Conservation (phyloP, 2,113 vertebrate genomes). For the Psilopogon haemacephalus region DNA sequence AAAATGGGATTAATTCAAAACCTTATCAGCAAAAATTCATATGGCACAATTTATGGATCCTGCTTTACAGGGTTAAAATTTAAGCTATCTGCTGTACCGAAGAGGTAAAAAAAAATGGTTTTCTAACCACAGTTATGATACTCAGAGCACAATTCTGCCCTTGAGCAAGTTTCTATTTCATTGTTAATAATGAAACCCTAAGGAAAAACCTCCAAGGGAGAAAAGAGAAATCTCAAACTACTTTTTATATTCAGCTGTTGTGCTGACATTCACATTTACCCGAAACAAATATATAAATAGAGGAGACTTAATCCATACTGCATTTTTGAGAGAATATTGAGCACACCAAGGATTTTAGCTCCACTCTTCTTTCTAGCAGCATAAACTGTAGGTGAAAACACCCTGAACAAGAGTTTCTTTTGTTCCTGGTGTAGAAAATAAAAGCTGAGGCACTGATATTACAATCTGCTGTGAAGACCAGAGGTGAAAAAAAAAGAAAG, state of each 20-base stretch:
- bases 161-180: slow-evolving; percentile 38
- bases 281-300: slow-evolving; percentile 28
- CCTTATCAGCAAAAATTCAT: slow-evolving; percentile 63
- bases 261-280: neutral
- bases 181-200: slow-evolving; percentile 48
- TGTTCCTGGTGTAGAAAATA: neutral
- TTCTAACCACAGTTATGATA: neutral
- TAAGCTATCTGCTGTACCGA: neutral
- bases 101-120: neutral
- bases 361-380: neutral
- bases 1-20: slow-evolving; percentile 61
- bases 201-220: slow-evolving; percentile 42
- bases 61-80: slow-evolving; percentile 61
- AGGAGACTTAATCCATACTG: neutral
- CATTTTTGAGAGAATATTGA: neutral
- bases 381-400: neutral
- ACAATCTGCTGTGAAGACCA: neutral
- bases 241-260: slow-evolving; percentile 1
- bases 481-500: fast-evolving
- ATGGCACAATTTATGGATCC: neutral
- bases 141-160: slow-evolving; percentile 8
- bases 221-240: neutral
- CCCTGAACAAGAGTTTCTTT: neutral
- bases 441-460: neutral
- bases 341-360: neutral